A percentile compares a stretch with the other conserved stretches of the same genome.
phyloP scores from a whole-genome alignment of 2,797 vertebrate genomes.

The Acrossocheilus wenchowensis region DNA sequence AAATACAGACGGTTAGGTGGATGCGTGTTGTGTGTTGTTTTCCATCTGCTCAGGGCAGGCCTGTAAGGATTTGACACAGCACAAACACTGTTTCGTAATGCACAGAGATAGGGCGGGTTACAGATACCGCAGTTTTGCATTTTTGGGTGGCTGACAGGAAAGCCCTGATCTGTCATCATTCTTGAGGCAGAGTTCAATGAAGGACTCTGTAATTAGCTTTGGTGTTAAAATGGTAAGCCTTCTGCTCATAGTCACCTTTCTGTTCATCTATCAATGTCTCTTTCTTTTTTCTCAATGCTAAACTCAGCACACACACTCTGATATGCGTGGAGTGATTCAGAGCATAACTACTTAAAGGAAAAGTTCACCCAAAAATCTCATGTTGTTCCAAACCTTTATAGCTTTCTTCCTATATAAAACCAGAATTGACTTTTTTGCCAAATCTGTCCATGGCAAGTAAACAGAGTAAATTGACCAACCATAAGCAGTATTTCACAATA shows the following conservation, averaged over 20 bases:
- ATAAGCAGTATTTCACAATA: neutral
- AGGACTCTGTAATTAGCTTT: conserved; percentile 3
- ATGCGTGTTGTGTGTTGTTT: neutral
- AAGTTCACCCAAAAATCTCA: neutral
- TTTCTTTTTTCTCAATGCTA: neutral
- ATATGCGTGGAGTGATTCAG: neutral
- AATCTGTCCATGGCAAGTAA: neutral
- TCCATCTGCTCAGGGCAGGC: conserved; percentile 7
- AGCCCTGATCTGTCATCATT: conserved; percentile 29
- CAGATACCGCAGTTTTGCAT: conserved; percentile 3
- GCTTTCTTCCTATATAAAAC: neutral
- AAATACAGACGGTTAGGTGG: neutral
- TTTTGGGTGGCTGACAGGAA: conserved; percentile 29
- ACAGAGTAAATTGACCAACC: neutral
- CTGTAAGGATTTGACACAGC: conserved; percentile 4
- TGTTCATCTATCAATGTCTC: neutral
- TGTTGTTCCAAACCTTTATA: neutral
- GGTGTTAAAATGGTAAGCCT: conserved; percentile 10
- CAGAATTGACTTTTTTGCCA: neutral
- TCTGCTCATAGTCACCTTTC: neutral
- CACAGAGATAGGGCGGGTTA: neutral
- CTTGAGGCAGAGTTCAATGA: neutral
- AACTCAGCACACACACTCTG: neutral
- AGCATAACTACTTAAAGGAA: neutral
- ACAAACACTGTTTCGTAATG: conserved; percentile 30